A percentile compares a stretch with the other conserved stretches of the same genome.
Evolutionary conservation across 2,797 vertebrate genomes (phyloP).

Genomic region (Dicrostonyx torquatus): DNA sequence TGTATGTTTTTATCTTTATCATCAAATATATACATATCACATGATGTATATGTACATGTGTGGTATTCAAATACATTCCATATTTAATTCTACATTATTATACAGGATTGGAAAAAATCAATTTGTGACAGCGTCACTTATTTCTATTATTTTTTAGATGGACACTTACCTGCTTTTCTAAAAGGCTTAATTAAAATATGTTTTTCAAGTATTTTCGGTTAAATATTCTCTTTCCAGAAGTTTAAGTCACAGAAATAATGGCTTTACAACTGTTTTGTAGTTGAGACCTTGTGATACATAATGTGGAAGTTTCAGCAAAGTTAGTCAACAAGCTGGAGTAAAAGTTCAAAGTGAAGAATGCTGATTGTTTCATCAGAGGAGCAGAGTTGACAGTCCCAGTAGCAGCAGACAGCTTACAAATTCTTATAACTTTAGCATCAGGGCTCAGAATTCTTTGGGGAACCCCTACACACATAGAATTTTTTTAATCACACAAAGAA

Average conservation of each 20-base stretch:
- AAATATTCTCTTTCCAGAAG: constrained; percentile 53
- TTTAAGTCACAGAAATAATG: constrained; percentile 28
- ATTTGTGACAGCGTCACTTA: background rate
- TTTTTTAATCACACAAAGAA: background rate
- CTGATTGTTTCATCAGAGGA: background rate
- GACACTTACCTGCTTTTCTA: background rate
- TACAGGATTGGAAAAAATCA: background rate
- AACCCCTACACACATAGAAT: background rate
- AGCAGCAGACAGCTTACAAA: background rate
- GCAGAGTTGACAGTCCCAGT: background rate
- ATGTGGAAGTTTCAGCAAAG: constrained; percentile 70
- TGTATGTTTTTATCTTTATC: background rate
- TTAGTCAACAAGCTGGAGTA: background rate
- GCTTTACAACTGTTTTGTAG: constrained; percentile 41
- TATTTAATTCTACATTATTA: constrained; percentile 25
- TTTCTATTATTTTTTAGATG: constrained; percentile 14
- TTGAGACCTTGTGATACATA: constrained; percentile 35
- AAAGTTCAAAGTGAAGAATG: background rate
- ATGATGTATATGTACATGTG: no score
- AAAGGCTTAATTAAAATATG: background rate
- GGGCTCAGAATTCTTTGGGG: background rate
- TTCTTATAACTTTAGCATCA: background rate
- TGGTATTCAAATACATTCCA: background rate
- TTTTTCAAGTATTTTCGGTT: constrained; percentile 29
- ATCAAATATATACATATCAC: background rate